Evolutionary conservation across 35 echinoderm and acorn worm species (phyloP), one percentile per base, ranked within the genome.

Genomic region (Apostichopus parvimensis): DNA sequence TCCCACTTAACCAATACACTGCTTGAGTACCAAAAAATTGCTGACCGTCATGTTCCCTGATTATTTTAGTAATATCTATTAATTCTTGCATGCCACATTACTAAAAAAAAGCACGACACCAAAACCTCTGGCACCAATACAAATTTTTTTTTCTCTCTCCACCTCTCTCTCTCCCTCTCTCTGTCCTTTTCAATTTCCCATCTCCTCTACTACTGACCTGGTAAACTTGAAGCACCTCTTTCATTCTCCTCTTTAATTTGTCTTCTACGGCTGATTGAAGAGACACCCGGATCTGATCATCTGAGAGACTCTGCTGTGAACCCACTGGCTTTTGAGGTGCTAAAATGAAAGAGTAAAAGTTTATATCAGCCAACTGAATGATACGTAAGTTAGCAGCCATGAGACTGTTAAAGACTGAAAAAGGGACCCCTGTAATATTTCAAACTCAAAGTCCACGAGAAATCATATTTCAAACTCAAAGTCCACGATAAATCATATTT

Each of bases 231-330:
- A 90, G 94, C 6, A 88, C 93, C 25, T 99, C 97, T 54, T 93
- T 92, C 87, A 94, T 76, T 87, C 91, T 79, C 53, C 97, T 62
- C 52, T 94, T 96, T 20, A 99, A 75, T 82, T 99, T 99, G 28
- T 99, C 97, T 87, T 99, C 97, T 5, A 99, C 95, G 11, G 97
- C 97, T 14, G 97, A 93, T 56, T 91, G 86, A 6, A 99, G 88
- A 5, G 97, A 99, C 1, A 92, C 68, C 64, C 92, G 96, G 65
- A 99, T 95, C 21, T 94, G 93, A 21, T 99, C 97, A 71, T 99
- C 97, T 9, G 95, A 91, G 21, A 98, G 55, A 90, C 88, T 92
- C 71, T 11, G 76, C 45, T 94, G 92, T 17, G 25, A 57, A 58
- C 23, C 34, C n/a, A 89, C 93, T 73, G 73, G 24, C 9, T 87